Percentiles rank a stretch among this genome's conserved stretches.
Conservation (phyloP, 1,140 invertebrate species). For the Heliconius nattereri region DNA sequence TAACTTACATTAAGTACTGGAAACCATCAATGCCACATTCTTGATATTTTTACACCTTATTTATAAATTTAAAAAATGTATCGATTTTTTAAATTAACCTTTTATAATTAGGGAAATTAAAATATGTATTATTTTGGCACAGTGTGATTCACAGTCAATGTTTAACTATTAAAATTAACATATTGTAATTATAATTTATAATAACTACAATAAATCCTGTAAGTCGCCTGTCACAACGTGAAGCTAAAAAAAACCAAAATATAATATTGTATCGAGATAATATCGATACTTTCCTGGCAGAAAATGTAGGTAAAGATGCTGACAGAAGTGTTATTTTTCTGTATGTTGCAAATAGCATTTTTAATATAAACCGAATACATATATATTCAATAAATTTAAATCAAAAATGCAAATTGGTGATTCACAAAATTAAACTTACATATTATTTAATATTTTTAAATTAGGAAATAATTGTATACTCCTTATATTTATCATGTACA, state of each 20-base stretch:
- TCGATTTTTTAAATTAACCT: not conserved
- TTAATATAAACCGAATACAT: not conserved
- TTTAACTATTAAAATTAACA: not conserved
- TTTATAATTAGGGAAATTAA: not conserved
- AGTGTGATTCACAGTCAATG: slow-evolving; percentile 29
- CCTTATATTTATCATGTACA: not conserved
- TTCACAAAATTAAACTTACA: too few relatives aligned
- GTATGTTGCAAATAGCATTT: not conserved
- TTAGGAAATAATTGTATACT: not conserved
- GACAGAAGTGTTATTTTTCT: not conserved
- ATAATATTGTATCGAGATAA: not conserved
- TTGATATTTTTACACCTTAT: too few relatives aligned
- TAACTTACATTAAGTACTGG: too few relatives aligned
- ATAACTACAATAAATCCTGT: not conserved
- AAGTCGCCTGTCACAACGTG: not conserved
- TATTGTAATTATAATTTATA: not conserved
- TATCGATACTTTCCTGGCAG: not conserved
- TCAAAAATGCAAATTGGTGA: too few relatives aligned
- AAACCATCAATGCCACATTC: too few relatives aligned
- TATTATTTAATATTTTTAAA: not conserved
- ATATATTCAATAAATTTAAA: too few relatives aligned
- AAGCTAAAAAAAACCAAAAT: too few relatives aligned
- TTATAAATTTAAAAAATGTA: too few relatives aligned
- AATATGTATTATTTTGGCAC: slow-evolving; percentile 30
- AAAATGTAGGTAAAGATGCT: not conserved